These are phyloP conservation scores for Typhlomys cinereus DNA, from an alignment of 2,113 vertebrate species.

Conservation along the genomic window DNA sequence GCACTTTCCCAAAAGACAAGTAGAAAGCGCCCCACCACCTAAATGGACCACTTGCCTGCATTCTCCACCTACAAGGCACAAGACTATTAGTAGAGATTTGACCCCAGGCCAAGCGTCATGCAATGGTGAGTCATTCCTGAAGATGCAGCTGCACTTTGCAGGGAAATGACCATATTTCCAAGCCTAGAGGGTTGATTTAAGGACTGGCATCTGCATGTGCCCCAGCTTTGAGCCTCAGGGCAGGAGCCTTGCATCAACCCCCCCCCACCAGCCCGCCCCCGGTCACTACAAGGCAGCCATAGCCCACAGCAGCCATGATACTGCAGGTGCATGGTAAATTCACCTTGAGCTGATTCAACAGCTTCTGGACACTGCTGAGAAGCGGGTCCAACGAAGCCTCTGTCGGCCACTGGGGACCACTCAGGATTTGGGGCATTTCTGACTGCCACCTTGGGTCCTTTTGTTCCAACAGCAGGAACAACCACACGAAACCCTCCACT, in stretches of 20 bases:
- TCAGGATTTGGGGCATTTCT: background rate
- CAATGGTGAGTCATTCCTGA: background rate
- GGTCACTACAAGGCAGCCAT: background rate
- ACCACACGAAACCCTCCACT: background rate
- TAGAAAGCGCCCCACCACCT: background rate
- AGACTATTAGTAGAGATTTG: background rate
- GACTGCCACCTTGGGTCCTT: background rate
- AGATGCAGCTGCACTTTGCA: background rate
- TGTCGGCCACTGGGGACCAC: background rate
- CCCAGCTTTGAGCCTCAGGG: background rate
- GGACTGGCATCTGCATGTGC: background rate
- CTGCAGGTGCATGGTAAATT: background rate
- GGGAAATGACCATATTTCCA: background rate
- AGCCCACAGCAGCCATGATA: background rate
- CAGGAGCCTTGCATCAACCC: background rate
- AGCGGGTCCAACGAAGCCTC: background rate
- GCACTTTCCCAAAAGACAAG: conserved; percentile 6
- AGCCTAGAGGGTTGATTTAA: background rate
- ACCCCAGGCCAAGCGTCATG: background rate
- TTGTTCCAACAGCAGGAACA: background rate
- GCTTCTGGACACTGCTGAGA: background rate
- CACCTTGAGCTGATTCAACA: background rate
- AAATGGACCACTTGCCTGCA: background rate
- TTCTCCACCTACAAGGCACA: background rate
- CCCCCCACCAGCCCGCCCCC: background rate